These are phyloP conservation scores for Rhyacichthys aspro DNA, from an alignment of 2,797 vertebrate genomes.

Conservation along the genomic window DNA sequence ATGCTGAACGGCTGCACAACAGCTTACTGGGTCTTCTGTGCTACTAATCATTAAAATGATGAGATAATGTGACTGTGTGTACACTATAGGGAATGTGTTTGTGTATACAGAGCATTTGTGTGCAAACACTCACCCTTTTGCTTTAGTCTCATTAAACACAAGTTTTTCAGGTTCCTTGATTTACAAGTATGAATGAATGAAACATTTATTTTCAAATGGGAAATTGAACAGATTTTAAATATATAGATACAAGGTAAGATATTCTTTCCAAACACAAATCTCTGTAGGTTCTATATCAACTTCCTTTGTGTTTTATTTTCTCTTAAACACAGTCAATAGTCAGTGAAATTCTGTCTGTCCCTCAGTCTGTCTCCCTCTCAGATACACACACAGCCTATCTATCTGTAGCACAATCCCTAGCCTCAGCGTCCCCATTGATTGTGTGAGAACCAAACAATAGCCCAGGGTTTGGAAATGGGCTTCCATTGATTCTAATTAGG, in stretches of 20 bases:
- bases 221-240: background rate
- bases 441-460: constrained; percentile 83
- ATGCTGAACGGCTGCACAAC: constrained; percentile 78
- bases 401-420: constrained; percentile 66
- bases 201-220: background rate
- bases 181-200: too few species aligned
- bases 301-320: constrained; percentile 32
- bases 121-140: constrained; percentile 6
- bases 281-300: constrained; percentile 29
- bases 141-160: too few species aligned
- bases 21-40: constrained; percentile 63
- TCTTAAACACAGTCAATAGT: constrained; percentile 53
- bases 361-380: constrained; percentile 50
- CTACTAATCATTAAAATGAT: constrained; percentile 74
- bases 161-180: too few species aligned
- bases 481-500: constrained; percentile 99
- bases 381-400: constrained; percentile 56
- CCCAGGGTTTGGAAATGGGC: constrained; percentile 88
- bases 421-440: constrained; percentile 84
- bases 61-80: constrained; percentile 55
- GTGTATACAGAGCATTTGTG: constrained; percentile 15
- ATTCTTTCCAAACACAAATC: constrained; percentile 1
- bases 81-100: constrained; percentile 20
- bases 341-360: constrained; percentile 48
- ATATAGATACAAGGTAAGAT: too few species aligned